phyloP scores from a whole-genome alignment of 2,797 vertebrate genomes.

The Psittacula echo region DNA sequence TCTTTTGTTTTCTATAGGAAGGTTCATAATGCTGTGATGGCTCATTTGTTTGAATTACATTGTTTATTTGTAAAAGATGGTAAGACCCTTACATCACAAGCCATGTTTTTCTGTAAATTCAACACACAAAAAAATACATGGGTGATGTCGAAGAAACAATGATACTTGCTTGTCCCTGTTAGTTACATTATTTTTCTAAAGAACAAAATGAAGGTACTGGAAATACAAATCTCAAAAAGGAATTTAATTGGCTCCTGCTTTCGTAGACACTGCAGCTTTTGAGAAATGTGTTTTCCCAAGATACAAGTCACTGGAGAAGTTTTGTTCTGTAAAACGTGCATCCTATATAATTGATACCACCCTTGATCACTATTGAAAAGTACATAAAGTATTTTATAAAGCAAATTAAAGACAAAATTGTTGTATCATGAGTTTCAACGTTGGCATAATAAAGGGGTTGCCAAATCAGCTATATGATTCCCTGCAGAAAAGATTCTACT shows the following conservation, averaged over 20 bases:
- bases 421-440: not conserved
- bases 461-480: not conserved
- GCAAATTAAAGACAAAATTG: not conserved
- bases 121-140: not conserved
- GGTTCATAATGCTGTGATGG: not conserved
- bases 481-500: not conserved
- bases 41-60: not conserved
- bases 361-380: not conserved
- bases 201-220: not conserved
- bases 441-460: not conserved
- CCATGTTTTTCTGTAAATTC: not conserved
- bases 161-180: not conserved
- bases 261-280: not conserved
- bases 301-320: not conserved
- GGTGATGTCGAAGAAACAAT: not conserved
- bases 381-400: not conserved
- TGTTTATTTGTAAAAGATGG: not conserved
- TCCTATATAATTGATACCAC: not conserved
- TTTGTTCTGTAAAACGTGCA: not conserved
- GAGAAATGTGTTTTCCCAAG: not conserved
- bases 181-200: conserved; percentile 8
- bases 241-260: not conserved
- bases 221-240: not conserved
- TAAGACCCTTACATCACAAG: not conserved
- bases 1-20: not conserved